These are phyloP conservation scores for Otocyon megalotis DNA, from an alignment of 2,113 vertebrate species.

Conservation along the genomic window DNA sequence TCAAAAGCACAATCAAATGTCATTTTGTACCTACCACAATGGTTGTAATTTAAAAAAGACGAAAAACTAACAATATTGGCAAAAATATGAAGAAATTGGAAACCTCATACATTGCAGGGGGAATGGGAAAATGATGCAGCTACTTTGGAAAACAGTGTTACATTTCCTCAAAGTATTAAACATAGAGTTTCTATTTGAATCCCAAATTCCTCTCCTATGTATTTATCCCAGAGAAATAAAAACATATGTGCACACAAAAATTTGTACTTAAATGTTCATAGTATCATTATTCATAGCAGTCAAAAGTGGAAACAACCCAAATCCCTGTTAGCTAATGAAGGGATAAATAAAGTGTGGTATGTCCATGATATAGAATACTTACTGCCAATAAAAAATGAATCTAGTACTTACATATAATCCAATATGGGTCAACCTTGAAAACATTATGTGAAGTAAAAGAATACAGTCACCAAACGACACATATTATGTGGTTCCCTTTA, in stretches of 20 bases:
- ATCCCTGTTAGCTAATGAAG: not conserved
- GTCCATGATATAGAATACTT: not conserved
- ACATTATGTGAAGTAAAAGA: not conserved
- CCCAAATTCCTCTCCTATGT: not conserved
- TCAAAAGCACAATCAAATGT: not conserved
- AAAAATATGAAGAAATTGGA: not conserved
- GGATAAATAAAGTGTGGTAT: not conserved
- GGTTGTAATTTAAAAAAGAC: not conserved
- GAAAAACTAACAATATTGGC: not conserved
- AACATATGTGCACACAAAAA: not conserved
- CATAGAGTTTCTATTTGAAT: not conserved
- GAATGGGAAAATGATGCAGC: not conserved
- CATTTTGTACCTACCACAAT: not conserved
- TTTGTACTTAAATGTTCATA: not conserved
- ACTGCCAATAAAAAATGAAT: not conserved
- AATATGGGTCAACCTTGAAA: not conserved
- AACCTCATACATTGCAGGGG: not conserved
- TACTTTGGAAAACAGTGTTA: not conserved
- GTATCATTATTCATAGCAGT: not conserved
- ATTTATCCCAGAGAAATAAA: not conserved
- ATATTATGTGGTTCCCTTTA: not conserved
- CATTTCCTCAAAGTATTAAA: not conserved
- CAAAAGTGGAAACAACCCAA: not conserved
- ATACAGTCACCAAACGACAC: not conserved
- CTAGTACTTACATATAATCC: not conserved